Percentiles rank a stretch among this genome's conserved stretches.
Evolutionary conservation across 2,888 invertebrate genomes (phyloP).

Genomic region (Eurytoma californica): DNA sequence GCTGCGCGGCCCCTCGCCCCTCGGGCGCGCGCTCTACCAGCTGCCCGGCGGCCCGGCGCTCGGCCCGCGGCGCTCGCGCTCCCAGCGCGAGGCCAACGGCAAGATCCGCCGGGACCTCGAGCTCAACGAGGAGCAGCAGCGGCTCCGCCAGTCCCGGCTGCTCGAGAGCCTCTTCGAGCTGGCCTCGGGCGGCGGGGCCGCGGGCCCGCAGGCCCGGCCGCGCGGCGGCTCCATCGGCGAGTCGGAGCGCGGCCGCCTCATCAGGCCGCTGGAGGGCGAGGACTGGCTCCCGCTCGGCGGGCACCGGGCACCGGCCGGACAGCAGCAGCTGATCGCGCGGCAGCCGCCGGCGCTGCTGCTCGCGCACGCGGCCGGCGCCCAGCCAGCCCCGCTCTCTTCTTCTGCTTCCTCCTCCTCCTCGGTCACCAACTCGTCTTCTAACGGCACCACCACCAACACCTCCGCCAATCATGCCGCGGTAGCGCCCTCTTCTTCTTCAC

Average conservation of each 20-base stretch:
- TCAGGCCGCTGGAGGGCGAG: constrained; percentile 33
- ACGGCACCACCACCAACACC: constrained; percentile 64
- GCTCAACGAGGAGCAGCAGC: constrained; percentile 48
- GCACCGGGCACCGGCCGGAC: not conserved
- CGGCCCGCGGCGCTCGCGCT: constrained; percentile 4
- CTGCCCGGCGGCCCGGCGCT: not conserved
- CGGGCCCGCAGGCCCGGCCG: constrained; percentile 22
- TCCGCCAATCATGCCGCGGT: constrained; percentile 69
- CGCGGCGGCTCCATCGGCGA: constrained; percentile 52
- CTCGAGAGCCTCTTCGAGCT: constrained; percentile 55
- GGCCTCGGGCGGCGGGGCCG: constrained; percentile 21
- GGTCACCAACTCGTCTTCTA: constrained; percentile 64
- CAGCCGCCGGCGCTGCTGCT: constrained; percentile 32
- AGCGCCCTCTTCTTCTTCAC: constrained; percentile 66
- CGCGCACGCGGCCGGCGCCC: constrained; percentile 6
- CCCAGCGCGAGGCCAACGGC: constrained; percentile 26
- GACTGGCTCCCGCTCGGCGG: constrained; percentile 14
- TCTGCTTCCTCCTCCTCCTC: constrained; percentile 71
- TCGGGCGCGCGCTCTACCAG: constrained; percentile 36
- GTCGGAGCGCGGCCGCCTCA: constrained; percentile 42
- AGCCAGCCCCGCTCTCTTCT: constrained; percentile 57
- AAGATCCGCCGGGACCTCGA: constrained; percentile 52
- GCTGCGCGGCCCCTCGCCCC: constrained; percentile 43
- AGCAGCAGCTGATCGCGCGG: constrained; percentile 57
- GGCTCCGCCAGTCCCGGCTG: constrained; percentile 49